Evolutionary conservation across 2,113 vertebrate genomes (phyloP), one percentile per base, ranked within the genome.

Genomic region (Clupea harengus): DNA sequence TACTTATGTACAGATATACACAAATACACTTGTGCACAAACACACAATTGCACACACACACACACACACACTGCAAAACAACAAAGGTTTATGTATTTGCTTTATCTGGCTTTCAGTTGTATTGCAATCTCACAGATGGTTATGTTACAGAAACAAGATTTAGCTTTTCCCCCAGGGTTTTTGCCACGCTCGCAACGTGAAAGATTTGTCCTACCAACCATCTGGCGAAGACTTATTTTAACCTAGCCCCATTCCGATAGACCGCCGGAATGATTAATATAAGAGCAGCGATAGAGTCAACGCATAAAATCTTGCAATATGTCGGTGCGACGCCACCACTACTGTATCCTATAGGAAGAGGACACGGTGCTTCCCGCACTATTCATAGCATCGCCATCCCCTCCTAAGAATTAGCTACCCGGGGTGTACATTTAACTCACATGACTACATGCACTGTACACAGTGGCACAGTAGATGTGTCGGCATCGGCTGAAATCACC

Each of bases 361-460:
- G 64, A 72, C 64, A 72, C 64, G 64, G 64, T 32, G 64, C 57
- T 82, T 7, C n/a, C 57, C 82, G 81, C 90, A 67, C 89, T 52
- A 82, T 85, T 83, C 22, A 72, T 72, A 72, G 64, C 82, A 13
- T 44, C 82, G 11, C 67, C n/a, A 7, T 78, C 32, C 64, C 25
- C 4, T 64, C 45, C 32, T 88, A 28, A 28, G 25, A 72, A 72
- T 72, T 72, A 72, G 64, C 64, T 87, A 57, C 83, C 50, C 52
- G 87, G 90, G 92, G 91, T 75, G 90, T 85, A 87, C 90, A 91
- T 81, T 89, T 22, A 75, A 90, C 90, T 92, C 92, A 91, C 92
- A 92, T 91, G 92, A 93, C 90, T 86, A 86, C 89, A 47, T 84
- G 87, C 89, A 89, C 52, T 82, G 45, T 89, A 52, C 85, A 82